A percentile compares a stretch with the other conserved stretches of the same genome.
Conservation (phyloP, 1,140 invertebrate genomes). For the Paramacrobiotus metropolitanus region DNA sequence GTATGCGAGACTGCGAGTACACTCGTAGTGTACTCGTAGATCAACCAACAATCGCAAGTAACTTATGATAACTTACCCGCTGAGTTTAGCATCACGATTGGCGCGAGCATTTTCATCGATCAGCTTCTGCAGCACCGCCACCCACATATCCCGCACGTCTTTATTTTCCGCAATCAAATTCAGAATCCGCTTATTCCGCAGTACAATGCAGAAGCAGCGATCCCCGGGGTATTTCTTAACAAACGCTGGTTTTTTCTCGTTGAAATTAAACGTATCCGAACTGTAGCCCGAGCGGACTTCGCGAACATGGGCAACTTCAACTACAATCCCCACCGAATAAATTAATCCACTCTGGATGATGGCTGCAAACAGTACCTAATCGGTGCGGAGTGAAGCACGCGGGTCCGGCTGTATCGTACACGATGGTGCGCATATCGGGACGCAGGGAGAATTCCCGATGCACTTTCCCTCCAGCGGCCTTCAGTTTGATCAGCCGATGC, state of each 20-base stretch:
- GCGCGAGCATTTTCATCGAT: conserved; percentile 1
- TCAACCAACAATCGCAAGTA: too few relatives aligned
- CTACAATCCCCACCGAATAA: too few relatives aligned
- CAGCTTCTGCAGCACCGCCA: conserved; percentile 15
- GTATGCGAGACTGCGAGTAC: too few relatives aligned
- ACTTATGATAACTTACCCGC: too few relatives aligned
- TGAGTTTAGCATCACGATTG: neutral
- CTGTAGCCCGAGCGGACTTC: neutral
- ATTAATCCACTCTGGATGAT: too few relatives aligned
- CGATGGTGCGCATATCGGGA: neutral
- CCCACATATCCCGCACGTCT: conserved; percentile 18
- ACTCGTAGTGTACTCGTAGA: too few relatives aligned
- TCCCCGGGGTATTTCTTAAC: neutral
- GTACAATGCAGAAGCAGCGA: conserved; percentile 18
- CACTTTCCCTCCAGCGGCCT: neutral
- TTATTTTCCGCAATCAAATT: conserved; percentile 16
- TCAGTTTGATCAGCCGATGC: neutral
- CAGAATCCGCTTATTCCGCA: conserved; percentile 17
- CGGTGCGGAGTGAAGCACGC: neutral
- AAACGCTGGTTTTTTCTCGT: neutral
- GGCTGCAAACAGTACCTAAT: too few relatives aligned
- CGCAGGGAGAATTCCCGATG: neutral
- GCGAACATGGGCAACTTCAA: neutral
- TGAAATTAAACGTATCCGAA: neutral
- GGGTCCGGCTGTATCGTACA: neutral